Conservation (phyloP, 2,888 invertebrate species). For the Epirrhoe alternata region DNA sequence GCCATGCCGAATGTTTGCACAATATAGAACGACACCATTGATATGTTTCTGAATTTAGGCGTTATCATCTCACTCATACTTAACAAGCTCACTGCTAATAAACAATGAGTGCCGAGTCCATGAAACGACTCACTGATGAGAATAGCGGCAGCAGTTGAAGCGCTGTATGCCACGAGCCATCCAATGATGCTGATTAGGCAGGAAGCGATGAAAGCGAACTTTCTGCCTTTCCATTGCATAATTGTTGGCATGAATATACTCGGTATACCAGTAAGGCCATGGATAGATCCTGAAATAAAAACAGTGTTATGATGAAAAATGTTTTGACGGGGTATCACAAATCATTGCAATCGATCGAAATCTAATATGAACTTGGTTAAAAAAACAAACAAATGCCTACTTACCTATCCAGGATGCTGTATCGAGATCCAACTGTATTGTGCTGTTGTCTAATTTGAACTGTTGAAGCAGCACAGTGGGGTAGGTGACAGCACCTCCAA, state of each 20-base stretch:
- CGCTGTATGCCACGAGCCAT: constrained; percentile 38
- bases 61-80: constrained; percentile 37
- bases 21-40: constrained; percentile 15
- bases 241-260: constrained; percentile 43
- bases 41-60: constrained; percentile 29
- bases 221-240: constrained; percentile 48
- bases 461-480: constrained; percentile 44
- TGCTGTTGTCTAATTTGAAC: constrained; percentile 36
- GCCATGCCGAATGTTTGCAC: constrained; percentile 28
- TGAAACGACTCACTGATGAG: constrained; percentile 42
- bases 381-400: background rate
- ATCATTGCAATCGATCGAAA: no score
- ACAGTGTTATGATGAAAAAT: background rate
- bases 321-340: no score
- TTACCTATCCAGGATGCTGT: constrained; percentile 44
- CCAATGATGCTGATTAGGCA: constrained; percentile 38
- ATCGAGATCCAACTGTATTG: constrained; percentile 26
- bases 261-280: constrained; percentile 45
- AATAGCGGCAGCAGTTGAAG: constrained; percentile 24
- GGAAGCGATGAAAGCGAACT: constrained; percentile 43
- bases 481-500: constrained; percentile 38
- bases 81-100: constrained; percentile 25
- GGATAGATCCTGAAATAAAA: constrained; percentile 40
- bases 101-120: constrained; percentile 31
- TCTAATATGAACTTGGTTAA: no score